phyloP scores from a whole-genome alignment of 2,888 invertebrate genomes.

The Ceramica pisi region DNA sequence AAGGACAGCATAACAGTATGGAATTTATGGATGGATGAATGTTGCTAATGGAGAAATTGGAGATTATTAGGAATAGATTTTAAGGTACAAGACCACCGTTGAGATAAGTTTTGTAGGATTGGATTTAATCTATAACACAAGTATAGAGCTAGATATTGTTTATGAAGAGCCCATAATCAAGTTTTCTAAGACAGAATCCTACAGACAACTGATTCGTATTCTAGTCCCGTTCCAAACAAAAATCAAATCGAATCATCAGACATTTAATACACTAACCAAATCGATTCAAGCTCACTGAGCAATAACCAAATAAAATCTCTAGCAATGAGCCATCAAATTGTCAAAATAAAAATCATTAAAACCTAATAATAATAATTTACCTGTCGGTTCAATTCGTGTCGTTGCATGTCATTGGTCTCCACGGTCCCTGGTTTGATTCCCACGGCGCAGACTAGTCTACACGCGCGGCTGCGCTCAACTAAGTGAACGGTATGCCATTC shows the following conservation, averaged over 20 bases:
- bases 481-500: constrained; percentile 61
- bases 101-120: too few relatives aligned
- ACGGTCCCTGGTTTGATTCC: constrained; percentile 65
- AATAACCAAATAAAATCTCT: constrained; percentile 17
- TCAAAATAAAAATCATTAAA: constrained; percentile 44
- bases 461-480: constrained; percentile 65
- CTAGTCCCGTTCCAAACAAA: not conserved
- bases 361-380: constrained; percentile 34
- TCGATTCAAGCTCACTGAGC: constrained; percentile 22
- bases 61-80: too few relatives aligned
- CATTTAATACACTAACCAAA: constrained; percentile 11
- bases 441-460: constrained; percentile 69
- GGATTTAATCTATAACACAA: too few relatives aligned
- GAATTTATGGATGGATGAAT: not conserved
- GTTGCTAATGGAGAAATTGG: not conserved
- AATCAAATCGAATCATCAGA: not conserved
- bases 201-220: not conserved
- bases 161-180: too few relatives aligned
- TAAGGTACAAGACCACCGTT: too few relatives aligned
- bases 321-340: constrained; percentile 27
- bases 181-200: not conserved
- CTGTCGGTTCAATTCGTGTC: constrained; percentile 40
- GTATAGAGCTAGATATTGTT: not conserved
- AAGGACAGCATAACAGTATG: not conserved
- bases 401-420: constrained; percentile 64